Base-by-base conservation (phyloP, 1,140 invertebrate species). In the Babylonia areolata region DNA sequence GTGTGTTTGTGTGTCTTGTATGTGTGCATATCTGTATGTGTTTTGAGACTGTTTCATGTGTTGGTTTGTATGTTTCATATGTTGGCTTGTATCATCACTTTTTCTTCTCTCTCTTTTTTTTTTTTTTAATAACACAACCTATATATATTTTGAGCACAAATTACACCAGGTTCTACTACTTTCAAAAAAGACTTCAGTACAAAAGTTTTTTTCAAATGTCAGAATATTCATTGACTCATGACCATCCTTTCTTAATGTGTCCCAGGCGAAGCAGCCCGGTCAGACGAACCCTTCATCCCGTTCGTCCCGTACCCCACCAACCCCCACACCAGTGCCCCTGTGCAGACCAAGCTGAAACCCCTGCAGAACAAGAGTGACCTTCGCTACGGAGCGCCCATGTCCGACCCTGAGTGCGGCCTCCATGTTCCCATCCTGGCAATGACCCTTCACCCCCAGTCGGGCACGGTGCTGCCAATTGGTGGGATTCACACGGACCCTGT, bases 391-490 rank as follows among this genome's bases (percentile, higher is more conserved):
- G 86, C 88, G 17, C 90, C 93, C 17, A 91, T 93, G 88, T 85
- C 90, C 39, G 92, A 93, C 87, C 91, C 93, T n/a, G 89, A 87
- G 15, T 92, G 89, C 23, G 91, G 92, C 9, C 89, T 94, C 11
- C 91, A 93, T 78, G 93, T 93, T 9, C 93, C 93, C 1, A 94
- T 94, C 23, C 81, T 93, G 71, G 92, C 90, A 33, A 88, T 94
- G 69, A 94, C 93, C 35, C 90, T 93, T 69, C 91, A 93, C 83
- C 93, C 93, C 28, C 84, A 91, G 85, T 91, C 91, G 20, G 92
- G 92, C 1, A 87, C 92, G 0, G 87, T 94, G n/a, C 84, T 93
- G 35, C 93, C 93, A n/a, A 85, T 94, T 31, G 91, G 91, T 42
- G 91, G 93, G 28, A 90, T 92, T 31, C 92, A 94, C 87, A 87